phyloP scores from a whole-genome alignment of 2,113 vertebrate species.

The Trogon surrucura region DNA sequence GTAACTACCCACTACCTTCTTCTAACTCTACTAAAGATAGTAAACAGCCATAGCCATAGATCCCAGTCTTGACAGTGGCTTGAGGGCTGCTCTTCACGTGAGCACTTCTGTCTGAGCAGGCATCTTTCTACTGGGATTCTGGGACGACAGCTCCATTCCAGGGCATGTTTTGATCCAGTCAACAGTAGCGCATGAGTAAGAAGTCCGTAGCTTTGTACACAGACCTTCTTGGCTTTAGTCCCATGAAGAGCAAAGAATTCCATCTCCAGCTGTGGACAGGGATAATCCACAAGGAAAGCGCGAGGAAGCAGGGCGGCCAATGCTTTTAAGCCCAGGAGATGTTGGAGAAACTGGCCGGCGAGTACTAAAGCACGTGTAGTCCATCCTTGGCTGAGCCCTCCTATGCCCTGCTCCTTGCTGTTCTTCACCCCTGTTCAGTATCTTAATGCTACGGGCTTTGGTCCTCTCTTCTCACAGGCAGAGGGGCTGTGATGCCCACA shows the following conservation, averaged over 20 bases:
- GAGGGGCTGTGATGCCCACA: not conserved
- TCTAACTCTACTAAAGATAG: slow-evolving; percentile 37
- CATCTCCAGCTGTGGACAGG: not conserved
- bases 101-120: not conserved
- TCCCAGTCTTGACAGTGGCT: not conserved
- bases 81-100: not conserved
- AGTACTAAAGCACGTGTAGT: not conserved
- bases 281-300: not conserved
- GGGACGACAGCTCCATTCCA: not conserved
- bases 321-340: not conserved
- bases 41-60: not conserved
- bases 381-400: not conserved
- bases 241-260: not conserved
- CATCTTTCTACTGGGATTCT: slow-evolving; percentile 1
- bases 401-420: rapidly evolving
- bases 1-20: slow-evolving; percentile 19
- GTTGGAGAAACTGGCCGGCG: not conserved
- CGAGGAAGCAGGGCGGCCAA: not conserved
- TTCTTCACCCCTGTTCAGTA: not conserved
- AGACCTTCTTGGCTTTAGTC: not conserved
- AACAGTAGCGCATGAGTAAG: not conserved
- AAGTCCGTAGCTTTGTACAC: not conserved
- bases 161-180: not conserved
- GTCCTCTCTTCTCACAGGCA: not conserved
- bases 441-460: not conserved